Evolutionary conservation across 2,888 invertebrate species (phyloP).

Genomic region (Lepidocyrtinus sp.): DNA sequence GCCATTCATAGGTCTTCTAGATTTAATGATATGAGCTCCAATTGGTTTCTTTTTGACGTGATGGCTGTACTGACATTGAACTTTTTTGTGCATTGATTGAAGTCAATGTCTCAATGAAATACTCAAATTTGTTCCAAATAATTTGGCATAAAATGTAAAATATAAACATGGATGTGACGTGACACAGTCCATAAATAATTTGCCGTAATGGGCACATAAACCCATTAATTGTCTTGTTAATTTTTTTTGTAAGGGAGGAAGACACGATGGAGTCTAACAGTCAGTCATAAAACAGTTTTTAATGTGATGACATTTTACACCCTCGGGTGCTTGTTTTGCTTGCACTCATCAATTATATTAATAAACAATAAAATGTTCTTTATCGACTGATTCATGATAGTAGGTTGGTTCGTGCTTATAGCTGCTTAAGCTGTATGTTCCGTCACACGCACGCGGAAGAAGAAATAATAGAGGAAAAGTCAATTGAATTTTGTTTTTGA

Average conservation of each 20-base stretch:
- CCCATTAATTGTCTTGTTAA: too few species aligned
- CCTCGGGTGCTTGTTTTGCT: not conserved
- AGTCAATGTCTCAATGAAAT: constrained; percentile 33
- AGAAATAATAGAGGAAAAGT: not conserved
- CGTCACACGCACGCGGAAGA: not conserved
- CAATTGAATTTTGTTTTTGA: too few species aligned
- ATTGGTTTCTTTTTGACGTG: not conserved
- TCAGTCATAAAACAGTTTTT: not conserved
- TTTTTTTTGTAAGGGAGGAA: too few species aligned
- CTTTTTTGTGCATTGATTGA: constrained; percentile 31
- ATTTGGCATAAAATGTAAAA: too few species aligned
- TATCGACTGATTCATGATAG: too few species aligned
- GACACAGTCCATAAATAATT: not conserved
- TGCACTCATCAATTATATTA: not conserved
- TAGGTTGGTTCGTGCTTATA: too few species aligned
- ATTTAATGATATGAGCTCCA: not conserved
- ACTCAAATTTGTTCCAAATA: not conserved
- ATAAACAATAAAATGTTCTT: not conserved
- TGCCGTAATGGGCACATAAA: not conserved
- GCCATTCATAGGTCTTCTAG: too few species aligned
- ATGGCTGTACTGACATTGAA: constrained; percentile 42
- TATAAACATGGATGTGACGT: not conserved
- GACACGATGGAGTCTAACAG: too few species aligned
- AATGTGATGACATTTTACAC: not conserved
- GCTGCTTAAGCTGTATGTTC: too few species aligned